Base-by-base conservation (phyloP, 2,888 invertebrate species). In the Nesidiocoris tenuis region DNA sequence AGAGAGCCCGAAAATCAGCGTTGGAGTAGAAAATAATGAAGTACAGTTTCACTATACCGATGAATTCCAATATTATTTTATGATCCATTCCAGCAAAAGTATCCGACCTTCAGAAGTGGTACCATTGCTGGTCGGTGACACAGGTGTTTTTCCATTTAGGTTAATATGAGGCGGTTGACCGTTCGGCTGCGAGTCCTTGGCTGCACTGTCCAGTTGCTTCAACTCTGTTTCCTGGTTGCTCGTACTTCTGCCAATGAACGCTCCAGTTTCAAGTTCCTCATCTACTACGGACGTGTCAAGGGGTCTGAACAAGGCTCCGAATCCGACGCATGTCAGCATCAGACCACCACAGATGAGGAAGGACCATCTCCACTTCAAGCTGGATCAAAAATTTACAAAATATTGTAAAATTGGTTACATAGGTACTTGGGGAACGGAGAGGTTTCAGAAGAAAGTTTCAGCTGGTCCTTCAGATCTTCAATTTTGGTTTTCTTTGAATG, bases 241-340 rank as follows among this genome's bases (percentile, higher is more conserved):
- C 39, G 39, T 39, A 12, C 39, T 39, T 39, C 39, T 59, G 3
- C 59, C 59, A 59, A 18, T 59, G n/a, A 59, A 17, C 3, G n/a
- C 59, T 59, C 59, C 59, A 5, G 59, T 21, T 17, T 72, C 72
- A 1, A 21, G 21, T 7, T 39, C 39, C 39, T 39, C 39, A 19
- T 72, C 63, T 12, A 54, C 63, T 17, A 54, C 61, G 2, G 63
- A 16, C 5, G 81, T 24, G 81, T 89, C 87, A 68, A 98, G 86
- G 0, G 97, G 96, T 79, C 93, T 87, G 84, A 98, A 96, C 82
- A 98, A 88, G 0, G 92, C 89, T 23, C 98, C 98, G 82, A 96
- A 94, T 64, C 96, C 87, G 76, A 93, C 89, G 83, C 97, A 96
- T 83, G 94, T 90, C 21, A 98, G 86, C 67, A 96, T 90, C 55